Evolutionary conservation across 2,797 vertebrate species (phyloP), one percentile per base, ranked within the genome.

Genomic region (Tympanoctomys barrerae): DNA sequence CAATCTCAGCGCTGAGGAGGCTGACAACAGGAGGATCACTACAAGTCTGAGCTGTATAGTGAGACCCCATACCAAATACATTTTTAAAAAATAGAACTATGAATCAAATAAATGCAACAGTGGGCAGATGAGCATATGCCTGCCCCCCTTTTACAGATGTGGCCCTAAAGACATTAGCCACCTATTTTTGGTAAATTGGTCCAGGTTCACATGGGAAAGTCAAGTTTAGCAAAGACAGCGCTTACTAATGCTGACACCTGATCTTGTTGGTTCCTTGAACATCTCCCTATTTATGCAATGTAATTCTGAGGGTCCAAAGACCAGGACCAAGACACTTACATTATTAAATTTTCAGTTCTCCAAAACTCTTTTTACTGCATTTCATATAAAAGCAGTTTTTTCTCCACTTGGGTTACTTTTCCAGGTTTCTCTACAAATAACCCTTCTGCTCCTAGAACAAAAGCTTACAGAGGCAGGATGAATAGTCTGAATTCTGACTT

Each of bases 371-470:
- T 90, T 82, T 36, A 57, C 80, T 42, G 7, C 57, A 87, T 68
- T 89, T 95, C 87, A 31, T 2, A 36, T 62, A 61, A 86, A 49
- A 95, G n/a, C n/a, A 33, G 36, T 52, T 70, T 68, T 42, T 83
- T 18, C 54, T 73, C 81, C 26, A 31, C 57, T 75, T 87, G 16
- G n/a, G 4, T 90, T 94, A 24, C 2, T 90, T 95, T 94, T 90
- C 62, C 62, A 88, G 62, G 79, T 86, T 95, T 92, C 71, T 95
- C 61, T 33, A 90, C 86, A 90, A 94, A 97, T 96, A 91, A 88
- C 75, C 68, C 59, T 82, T 92, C 57, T 75, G 7, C 11, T 94
- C 79, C 46, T 73, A 28, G 66, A 94, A 96, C 73, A 92, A 96
- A 96, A 89, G 24, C 52, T 91, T 62, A 77, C 33, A 52, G 57